phyloP scores from a whole-genome alignment of 2,113 vertebrate species.

The Delphinus delphis region DNA sequence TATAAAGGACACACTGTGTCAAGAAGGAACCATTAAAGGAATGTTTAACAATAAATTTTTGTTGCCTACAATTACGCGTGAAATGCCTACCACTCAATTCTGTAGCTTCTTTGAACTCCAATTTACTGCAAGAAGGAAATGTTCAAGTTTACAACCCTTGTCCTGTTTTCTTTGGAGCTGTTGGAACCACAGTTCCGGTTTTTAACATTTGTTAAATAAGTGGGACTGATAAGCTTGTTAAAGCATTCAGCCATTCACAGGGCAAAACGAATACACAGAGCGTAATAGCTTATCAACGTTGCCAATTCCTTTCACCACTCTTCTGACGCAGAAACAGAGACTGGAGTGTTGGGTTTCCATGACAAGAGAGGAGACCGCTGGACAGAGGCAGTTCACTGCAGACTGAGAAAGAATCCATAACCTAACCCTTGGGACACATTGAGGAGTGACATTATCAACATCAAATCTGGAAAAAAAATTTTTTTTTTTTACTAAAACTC shows the following conservation, averaged over 20 bases:
- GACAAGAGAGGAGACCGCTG: background rate
- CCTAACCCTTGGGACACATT: background rate
- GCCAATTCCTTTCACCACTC: background rate
- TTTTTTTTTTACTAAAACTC: background rate
- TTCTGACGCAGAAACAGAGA: background rate
- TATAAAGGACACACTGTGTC: slow-evolving; percentile 48
- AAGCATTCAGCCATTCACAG: slow-evolving; percentile 23
- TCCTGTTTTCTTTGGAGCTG: slow-evolving; percentile 65
- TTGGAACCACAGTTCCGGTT: slow-evolving; percentile 61
- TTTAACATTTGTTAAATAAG: slow-evolving; percentile 53
- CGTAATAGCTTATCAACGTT: slow-evolving; percentile 45
- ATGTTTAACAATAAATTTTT: slow-evolving; percentile 65
- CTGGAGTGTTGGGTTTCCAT: background rate
- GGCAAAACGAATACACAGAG: slow-evolving; percentile 28
- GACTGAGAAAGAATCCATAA: background rate
- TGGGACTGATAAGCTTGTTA: slow-evolving; percentile 60
- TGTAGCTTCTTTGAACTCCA: slow-evolving; percentile 51
- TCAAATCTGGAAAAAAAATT: background rate
- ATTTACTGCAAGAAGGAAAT: slow-evolving; percentile 61
- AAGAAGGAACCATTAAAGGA: slow-evolving; percentile 36
- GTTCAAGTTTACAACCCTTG: background rate
- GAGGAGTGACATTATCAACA: background rate
- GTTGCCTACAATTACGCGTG: slow-evolving; percentile 17
- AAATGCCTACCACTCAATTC: slow-evolving; percentile 42
- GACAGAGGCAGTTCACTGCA: background rate